Evolutionary conservation across 1,140 invertebrate species (phyloP).

Genomic region (Tetragonula clypearis): DNA sequence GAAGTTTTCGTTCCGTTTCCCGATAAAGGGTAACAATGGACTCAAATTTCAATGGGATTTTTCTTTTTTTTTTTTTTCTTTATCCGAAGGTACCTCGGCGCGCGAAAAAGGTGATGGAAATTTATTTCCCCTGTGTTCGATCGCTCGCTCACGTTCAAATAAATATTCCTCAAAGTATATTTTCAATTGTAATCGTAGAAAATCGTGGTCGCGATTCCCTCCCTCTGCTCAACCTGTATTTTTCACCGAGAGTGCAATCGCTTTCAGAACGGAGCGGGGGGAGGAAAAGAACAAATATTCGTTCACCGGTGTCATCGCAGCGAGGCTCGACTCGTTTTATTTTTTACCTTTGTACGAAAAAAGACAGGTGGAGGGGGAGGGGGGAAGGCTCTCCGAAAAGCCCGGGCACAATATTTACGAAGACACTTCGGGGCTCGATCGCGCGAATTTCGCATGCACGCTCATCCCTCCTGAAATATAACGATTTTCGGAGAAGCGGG

Average conservation of each 20-base stretch:
- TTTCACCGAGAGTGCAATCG: background rate
- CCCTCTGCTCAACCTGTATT: background rate
- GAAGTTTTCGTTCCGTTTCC: background rate
- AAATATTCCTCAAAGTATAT: background rate
- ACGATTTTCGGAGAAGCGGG: slow-evolving; percentile 3
- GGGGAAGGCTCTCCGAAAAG: background rate
- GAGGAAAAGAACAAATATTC: slow-evolving; percentile 18
- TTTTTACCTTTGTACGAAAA: slow-evolving; percentile 1
- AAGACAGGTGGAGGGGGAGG: background rate
- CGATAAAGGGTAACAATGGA: background rate
- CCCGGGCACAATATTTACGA: slow-evolving; percentile 14
- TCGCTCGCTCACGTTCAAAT: background rate
- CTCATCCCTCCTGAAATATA: slow-evolving; percentile 10
- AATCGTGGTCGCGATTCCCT: background rate
- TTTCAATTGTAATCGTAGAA: background rate
- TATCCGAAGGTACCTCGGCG: background rate
- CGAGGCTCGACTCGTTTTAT: background rate
- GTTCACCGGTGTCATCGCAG: background rate
- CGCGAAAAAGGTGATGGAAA: background rate
- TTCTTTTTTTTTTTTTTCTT: no score
- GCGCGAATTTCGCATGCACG: slow-evolving; percentile 4
- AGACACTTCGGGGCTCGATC: slow-evolving; percentile 9
- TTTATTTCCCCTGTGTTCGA: background rate
- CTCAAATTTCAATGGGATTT: background rate
- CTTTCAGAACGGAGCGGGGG: background rate